phyloP scores from a whole-genome alignment of 2,888 invertebrate genomes.

The Leptinotarsa peninsularis region DNA sequence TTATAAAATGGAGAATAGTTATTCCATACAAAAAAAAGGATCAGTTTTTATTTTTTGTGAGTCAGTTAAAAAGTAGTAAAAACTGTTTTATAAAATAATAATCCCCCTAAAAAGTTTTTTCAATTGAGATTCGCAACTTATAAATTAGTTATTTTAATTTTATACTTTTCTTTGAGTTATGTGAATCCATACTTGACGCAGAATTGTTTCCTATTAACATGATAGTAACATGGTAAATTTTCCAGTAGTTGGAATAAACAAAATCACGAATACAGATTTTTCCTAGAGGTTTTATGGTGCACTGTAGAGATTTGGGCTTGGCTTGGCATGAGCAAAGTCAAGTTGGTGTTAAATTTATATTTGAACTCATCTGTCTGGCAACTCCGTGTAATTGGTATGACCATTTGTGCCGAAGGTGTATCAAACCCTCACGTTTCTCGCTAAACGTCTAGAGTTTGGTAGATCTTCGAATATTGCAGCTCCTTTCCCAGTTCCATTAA shows the following conservation, averaged over 20 bases:
- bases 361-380: slow-evolving; percentile 66
- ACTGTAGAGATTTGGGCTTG: slow-evolving; percentile 35
- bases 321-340: slow-evolving; percentile 63
- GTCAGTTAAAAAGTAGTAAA: too few relatives aligned
- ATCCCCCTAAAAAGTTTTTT: too few relatives aligned
- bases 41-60: too few relatives aligned
- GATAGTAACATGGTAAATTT: slow-evolving; percentile 19
- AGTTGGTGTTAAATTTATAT: slow-evolving; percentile 55
- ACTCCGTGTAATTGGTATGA: slow-evolving; percentile 64
- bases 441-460: slow-evolving; percentile 56
- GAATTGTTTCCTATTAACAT: neutral
- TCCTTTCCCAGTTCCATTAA: slow-evolving; percentile 28
- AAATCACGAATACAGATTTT: neutral
- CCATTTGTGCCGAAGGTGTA: slow-evolving; percentile 55
- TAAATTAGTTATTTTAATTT: too few relatives aligned
- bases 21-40: too few relatives aligned
- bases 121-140: too few relatives aligned
- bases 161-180: neutral
- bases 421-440: slow-evolving; percentile 51
- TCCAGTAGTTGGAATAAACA: neutral
- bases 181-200: neutral
- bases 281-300: slow-evolving; percentile 16
- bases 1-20: too few relatives aligned
- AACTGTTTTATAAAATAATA: too few relatives aligned
- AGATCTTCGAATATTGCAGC: slow-evolving; percentile 54